phyloP scores from a whole-genome alignment of 2,113 vertebrate species.

The Quiscalus mexicanus region DNA sequence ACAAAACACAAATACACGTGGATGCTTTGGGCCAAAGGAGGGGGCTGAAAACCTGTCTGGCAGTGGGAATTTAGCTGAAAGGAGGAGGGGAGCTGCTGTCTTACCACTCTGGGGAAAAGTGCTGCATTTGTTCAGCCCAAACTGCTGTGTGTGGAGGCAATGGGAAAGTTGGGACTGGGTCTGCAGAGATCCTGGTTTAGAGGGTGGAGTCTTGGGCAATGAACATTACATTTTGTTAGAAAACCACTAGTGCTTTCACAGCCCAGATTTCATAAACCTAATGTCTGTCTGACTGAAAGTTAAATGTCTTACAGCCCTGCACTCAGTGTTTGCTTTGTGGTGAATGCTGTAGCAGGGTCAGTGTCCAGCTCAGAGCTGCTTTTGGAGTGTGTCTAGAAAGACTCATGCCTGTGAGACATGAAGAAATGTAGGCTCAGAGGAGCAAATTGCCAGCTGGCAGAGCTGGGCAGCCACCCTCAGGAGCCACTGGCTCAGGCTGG shows the following conservation, averaged over 20 bases:
- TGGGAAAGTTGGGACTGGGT: neutral
- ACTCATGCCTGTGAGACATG: fast-evolving
- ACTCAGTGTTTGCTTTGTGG: neutral
- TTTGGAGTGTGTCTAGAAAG: neutral
- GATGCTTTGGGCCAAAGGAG: neutral
- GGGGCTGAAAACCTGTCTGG: neutral
- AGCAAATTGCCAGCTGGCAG: neutral
- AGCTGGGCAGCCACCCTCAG: neutral
- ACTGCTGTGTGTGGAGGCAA: fast-evolving
- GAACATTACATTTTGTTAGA: neutral
- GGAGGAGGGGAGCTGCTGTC: neutral
- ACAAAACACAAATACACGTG: neutral
- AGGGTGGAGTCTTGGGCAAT: neutral
- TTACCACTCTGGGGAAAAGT: neutral
- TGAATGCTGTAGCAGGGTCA: neutral
- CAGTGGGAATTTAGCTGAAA: neutral
- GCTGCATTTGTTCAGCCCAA: neutral
- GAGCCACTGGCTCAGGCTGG: neutral
- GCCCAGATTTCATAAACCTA: neutral
- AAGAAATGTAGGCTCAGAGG: neutral
- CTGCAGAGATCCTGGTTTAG: neutral
- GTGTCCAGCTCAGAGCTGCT: neutral
- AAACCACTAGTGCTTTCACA: neutral
- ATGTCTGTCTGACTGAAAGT: neutral
- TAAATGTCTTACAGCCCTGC: neutral